These are phyloP conservation scores for Spisula solida DNA, from an alignment of 2,888 invertebrate species.

Conservation along the genomic window DNA sequence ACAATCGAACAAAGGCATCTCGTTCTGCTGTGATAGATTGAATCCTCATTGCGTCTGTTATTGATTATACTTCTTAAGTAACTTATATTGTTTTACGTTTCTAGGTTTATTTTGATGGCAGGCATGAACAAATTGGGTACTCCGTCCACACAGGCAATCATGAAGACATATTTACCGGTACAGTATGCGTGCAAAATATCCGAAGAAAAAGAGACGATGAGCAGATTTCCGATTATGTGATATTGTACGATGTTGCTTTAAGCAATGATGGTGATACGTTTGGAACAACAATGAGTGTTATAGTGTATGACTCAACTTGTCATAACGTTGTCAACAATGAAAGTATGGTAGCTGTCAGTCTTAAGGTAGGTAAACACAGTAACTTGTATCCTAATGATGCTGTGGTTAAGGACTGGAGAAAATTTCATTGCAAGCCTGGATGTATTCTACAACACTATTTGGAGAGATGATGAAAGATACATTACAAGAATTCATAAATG, in stretches of 20 bases:
- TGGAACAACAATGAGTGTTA: constrained; percentile 14
- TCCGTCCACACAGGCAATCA: not conserved
- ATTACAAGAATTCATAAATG: too few relatives aligned
- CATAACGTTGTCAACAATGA: constrained; percentile 16
- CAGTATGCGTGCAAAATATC: constrained; percentile 23
- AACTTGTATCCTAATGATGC: too few relatives aligned
- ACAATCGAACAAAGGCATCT: too few relatives aligned
- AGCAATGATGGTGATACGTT: constrained; percentile 29
- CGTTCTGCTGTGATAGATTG: too few relatives aligned
- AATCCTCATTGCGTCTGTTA: too few relatives aligned
- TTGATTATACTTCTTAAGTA: too few relatives aligned
- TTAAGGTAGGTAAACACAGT: not conserved
- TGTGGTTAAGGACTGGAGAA: too few relatives aligned
- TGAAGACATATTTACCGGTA: constrained; percentile 49
- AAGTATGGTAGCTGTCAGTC: not conserved
- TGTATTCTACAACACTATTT: too few relatives aligned
- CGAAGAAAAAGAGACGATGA: not conserved
- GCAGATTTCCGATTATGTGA: not conserved
- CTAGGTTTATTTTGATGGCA: constrained; percentile 2
- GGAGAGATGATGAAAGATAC: too few relatives aligned
- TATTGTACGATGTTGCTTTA: not conserved
- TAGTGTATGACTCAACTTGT: constrained; percentile 28
- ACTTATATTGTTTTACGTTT: too few relatives aligned
- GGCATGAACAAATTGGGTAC: not conserved
- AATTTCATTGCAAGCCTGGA: too few relatives aligned